A percentile compares a stretch with the other conserved stretches of the same genome.
phyloP scores from a whole-genome alignment of 2,888 invertebrate genomes.

The Lutraria lutraria region DNA sequence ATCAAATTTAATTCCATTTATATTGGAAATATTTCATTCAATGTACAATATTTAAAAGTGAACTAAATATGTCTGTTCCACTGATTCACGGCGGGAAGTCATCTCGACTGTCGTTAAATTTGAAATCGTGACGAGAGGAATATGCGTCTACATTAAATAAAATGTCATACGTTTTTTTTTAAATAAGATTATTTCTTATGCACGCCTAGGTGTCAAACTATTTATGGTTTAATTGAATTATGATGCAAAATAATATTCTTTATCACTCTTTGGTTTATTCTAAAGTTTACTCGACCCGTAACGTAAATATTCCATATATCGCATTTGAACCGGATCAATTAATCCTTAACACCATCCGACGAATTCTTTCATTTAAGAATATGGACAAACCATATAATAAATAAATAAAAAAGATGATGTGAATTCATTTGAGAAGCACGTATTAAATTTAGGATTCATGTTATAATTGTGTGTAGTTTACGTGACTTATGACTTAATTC shows the following conservation, averaged over 20 bases:
- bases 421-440: not conserved
- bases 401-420: not conserved
- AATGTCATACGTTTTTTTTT: not conserved
- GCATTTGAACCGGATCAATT: not conserved
- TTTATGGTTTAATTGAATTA: not conserved
- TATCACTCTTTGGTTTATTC: not conserved
- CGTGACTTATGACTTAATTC: not conserved
- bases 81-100: not conserved
- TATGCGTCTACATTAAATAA: not conserved
- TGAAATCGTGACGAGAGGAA: not conserved
- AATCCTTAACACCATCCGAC: not conserved
- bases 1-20: no score
- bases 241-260: not conserved
- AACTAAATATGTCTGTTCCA: not conserved
- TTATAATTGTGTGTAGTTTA: not conserved
- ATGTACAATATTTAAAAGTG: not conserved
- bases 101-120: not conserved
- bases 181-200: no score
- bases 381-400: not conserved
- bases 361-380: not conserved
- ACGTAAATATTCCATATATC: not conserved
- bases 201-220: not conserved
- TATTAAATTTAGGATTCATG: not conserved
- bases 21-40: no score
- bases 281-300: not conserved